Conservation (phyloP, 2,113 vertebrate species). For the Sylvia atricapilla region DNA sequence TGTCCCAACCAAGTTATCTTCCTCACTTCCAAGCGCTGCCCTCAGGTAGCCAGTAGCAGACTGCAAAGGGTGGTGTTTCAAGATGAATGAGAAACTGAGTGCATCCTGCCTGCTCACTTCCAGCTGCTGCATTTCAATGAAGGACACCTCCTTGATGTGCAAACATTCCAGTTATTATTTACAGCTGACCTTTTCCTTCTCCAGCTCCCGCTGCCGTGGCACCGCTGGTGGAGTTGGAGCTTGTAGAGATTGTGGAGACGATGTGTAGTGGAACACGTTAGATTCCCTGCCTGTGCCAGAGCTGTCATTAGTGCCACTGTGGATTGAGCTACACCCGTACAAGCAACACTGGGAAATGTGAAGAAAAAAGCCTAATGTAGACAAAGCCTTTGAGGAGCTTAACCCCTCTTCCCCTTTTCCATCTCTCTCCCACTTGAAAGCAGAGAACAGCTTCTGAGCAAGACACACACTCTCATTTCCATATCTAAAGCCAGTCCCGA, state of each 20-base stretch:
- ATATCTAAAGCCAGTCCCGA: slow-evolving; percentile 58
- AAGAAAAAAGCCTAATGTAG: slow-evolving; percentile 44
- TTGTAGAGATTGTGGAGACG: not conserved
- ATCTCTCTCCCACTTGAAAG: slow-evolving; percentile 52
- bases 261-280: not conserved
- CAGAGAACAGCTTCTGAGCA: slow-evolving; percentile 52
- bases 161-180: slow-evolving; percentile 29
- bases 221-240: not conserved
- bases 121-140: not conserved
- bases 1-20: not conserved
- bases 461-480: slow-evolving; percentile 52
- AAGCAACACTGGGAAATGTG: not conserved
- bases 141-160: slow-evolving; percentile 26
- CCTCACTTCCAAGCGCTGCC: not conserved
- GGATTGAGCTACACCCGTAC: not conserved
- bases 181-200: slow-evolving; percentile 38
- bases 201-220: not conserved
- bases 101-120: not conserved
- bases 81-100: not conserved
- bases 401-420: slow-evolving; percentile 54
- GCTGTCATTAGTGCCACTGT: slow-evolving; percentile 8
- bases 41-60: not conserved
- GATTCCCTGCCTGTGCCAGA: slow-evolving; percentile 14
- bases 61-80: not conserved
- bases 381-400: slow-evolving; percentile 62